Conservation (phyloP, 2,113 vertebrate species). For the Nibea albiflora region DNA sequence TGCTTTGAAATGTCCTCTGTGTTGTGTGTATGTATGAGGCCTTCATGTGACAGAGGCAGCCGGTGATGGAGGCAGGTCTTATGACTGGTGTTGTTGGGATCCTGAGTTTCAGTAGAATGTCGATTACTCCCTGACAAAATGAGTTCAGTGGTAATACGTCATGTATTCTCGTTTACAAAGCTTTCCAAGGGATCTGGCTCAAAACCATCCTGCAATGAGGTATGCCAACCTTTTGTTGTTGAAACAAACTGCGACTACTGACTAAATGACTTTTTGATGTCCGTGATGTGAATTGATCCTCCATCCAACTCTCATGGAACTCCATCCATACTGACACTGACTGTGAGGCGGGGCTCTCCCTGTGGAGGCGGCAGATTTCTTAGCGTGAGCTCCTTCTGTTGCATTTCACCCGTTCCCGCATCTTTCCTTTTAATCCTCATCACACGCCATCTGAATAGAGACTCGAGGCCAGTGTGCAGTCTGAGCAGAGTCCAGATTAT, state of each 20-base stretch:
- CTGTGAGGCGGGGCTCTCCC: conserved; percentile 39
- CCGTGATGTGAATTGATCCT: conserved; percentile 58
- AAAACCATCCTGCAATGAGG: conserved; percentile 83
- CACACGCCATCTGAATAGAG: conserved; percentile 46
- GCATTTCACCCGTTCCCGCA: conserved; percentile 24
- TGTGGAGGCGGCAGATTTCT: conserved; percentile 38
- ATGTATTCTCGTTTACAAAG: conserved; percentile 84
- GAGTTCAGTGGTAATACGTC: conserved; percentile 67
- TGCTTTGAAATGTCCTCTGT: neutral
- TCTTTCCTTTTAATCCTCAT: conserved; percentile 47
- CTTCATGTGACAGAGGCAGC: too few species aligned
- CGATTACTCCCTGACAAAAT: neutral
- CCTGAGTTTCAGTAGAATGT: neutral
- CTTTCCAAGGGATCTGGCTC: conserved; percentile 83
- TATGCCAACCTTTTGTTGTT: conserved; percentile 74
- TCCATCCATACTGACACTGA: conserved; percentile 58
- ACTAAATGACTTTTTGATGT: conserved; percentile 52
- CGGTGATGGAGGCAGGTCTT: neutral
- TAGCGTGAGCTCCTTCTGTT: conserved; percentile 30
- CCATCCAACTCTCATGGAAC: conserved; percentile 59
- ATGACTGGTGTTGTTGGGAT: neutral
- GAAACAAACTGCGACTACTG: conserved; percentile 49
- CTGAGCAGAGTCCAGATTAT: conserved; percentile 10
- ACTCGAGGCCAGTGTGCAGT: conserved; percentile 35
- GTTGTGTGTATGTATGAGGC: neutral